phyloP scores from a whole-genome alignment of 2,797 vertebrate genomes.

The Coregonus suidteri region DNA sequence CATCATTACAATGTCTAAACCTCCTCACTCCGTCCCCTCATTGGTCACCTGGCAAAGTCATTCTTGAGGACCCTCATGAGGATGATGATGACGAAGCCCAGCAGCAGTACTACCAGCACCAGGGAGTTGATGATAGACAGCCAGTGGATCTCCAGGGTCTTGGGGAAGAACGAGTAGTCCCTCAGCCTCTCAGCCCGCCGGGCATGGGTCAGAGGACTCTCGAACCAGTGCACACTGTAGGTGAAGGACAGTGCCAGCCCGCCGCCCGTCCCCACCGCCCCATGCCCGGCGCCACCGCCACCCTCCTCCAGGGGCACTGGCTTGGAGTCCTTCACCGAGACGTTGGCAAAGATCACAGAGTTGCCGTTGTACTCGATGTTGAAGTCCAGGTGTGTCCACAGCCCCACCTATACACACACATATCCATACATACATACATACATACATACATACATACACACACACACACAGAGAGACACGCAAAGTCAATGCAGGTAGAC shows the following conservation, averaged over 20 bases:
- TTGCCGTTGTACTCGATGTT: slow-evolving; percentile 90
- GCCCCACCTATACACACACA: slow-evolving; percentile 72
- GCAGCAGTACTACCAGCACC: slow-evolving; percentile 89
- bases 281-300: slow-evolving; percentile 56
- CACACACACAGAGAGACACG: background rate
- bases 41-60: slow-evolving; percentile 84
- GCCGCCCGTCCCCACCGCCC: slow-evolving; percentile 64
- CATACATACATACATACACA: background rate
- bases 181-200: slow-evolving; percentile 81
- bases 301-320: slow-evolving; percentile 87
- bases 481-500: background rate
- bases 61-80: slow-evolving; percentile 94
- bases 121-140: slow-evolving; percentile 93
- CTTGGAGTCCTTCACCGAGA: slow-evolving; percentile 89
- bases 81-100: slow-evolving; percentile 94
- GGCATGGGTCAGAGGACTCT: slow-evolving; percentile 75
- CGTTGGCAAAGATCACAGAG: slow-evolving; percentile 87
- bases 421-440: background rate
- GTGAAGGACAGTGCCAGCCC: slow-evolving; percentile 81
- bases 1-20: too few relatives aligned
- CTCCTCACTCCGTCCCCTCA: background rate
- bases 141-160: slow-evolving; percentile 94
- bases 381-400: slow-evolving; percentile 93
- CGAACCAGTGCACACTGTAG: slow-evolving; percentile 89
- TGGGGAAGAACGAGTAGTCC: slow-evolving; percentile 89